Percentiles rank a stretch among this genome's conserved stretches.
Evolutionary conservation across 92 coral and sea anemone genomes (phyloP).

Genomic region (Hydrozoanthus gracilis): DNA sequence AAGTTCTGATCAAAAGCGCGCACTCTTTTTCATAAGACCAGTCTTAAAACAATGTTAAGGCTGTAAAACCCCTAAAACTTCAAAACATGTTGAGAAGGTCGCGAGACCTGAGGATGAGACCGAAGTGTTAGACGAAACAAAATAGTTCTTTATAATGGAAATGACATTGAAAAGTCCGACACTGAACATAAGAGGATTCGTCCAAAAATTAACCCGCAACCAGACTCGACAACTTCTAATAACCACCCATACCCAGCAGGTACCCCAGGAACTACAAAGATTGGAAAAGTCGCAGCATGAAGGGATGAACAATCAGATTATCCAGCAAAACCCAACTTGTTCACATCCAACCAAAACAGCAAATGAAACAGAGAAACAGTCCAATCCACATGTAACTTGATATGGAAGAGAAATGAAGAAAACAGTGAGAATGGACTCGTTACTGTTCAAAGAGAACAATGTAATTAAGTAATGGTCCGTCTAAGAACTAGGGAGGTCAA

Average conservation of each 20-base stretch:
- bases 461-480: no score
- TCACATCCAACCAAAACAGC: neutral
- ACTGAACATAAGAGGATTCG: neutral
- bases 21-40: no score
- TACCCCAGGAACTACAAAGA: neutral
- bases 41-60: no score
- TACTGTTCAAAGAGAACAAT: neutral
- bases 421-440: neutral
- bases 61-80: no score
- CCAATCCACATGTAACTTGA: neutral
- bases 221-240: neutral
- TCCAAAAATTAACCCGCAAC: neutral
- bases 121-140: constrained; percentile 29
- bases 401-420: neutral
- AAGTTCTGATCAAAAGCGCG: no score
- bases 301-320: neutral
- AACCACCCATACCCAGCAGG: neutral
- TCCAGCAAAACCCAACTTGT: neutral
- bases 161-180: neutral
- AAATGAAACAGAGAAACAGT: neutral
- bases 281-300: neutral
- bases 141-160: neutral
- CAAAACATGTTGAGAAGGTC: no score
- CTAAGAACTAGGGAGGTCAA: no score
- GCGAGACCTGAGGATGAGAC: neutral